Evolutionary conservation across 2,888 invertebrate genomes (phyloP), one percentile per base, ranked within the genome.

Genomic region (Mycalesis mineus): DNA sequence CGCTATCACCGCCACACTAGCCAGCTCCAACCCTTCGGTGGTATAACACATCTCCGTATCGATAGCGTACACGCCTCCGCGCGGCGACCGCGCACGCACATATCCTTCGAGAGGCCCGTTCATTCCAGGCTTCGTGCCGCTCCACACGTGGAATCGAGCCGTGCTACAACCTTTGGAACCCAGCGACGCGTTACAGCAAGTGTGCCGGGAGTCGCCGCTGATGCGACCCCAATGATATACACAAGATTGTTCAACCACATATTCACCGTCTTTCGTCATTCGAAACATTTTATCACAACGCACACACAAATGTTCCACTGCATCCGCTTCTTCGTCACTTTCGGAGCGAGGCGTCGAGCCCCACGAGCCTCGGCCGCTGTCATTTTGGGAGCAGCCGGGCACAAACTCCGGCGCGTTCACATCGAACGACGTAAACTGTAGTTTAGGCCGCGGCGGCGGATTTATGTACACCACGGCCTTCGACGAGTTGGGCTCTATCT

Each of bases 21-120:
- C 95, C 55, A 98, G 83, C 80, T 98, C 98, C 48, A 96, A 86
- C 1, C 98, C 98, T 15, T 91, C 90, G 0, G 93, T 93, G 4
- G 98, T 98, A 78, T 95, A 98, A 69, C 96, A 96, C 98, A 98
- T 99, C 88, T 99, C 99, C 78, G 98, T 98, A 84, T 99, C 99
- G 22, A 99, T 78, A 0, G 97, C 96, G 80, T 94, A 97, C 1
- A 96, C 92, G 56, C 92, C 91, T 29, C 85, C 82, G 7, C 91
- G 86, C 48, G 86, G 81, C 45, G 84, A 84, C 57, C 86, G 79
- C 1, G 94, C 94, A 49, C 91, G 84, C 0, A 93, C 92, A 72
- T 92, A 95, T 28, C 93, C 94, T 14, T 91, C 90, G 61, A 93
- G 91, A 0, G 95, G 95, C 0, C 95, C 95, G 74, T 96, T 96